Evolutionary conservation across 1,140 invertebrate species (phyloP), one percentile per base, ranked within the genome.

Genomic region (Lycorma delicatula): DNA sequence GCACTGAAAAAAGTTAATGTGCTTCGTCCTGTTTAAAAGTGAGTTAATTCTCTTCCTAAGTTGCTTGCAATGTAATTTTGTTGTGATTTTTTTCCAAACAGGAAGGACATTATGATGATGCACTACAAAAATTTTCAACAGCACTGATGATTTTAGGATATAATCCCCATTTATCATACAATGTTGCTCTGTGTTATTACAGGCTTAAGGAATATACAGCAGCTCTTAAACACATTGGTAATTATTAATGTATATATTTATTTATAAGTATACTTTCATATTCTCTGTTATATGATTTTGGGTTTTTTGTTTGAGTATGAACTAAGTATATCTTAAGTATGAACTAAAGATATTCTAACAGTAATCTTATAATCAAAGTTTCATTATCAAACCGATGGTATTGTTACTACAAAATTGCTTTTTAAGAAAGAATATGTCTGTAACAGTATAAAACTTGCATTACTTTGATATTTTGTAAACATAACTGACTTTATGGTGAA

Each of bases 181-280:
- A 97, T 70, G 86, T 97, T 57, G 95, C 96, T 0, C 74, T 99
- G 20, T 97, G 95, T 66, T 92, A 98, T 71, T 99, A 96, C 70
- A 85, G 85, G 68, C 71, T 97, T 27, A 96, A 96, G 72, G 93
- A 98, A 72, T 97, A 92, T 72, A 85, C 89, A 1, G 85, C 89
- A 64, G 89, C 95, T 3, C 72, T 94, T 5, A 95, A 93, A 73
- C 85, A 91, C 67, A 89, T 91, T 57, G 82, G 83, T 85, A 77
- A 65, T 41, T 51, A 16, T 29, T 47, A 1, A 29, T 52, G 1
- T 20, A 18, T 13, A 25, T 54, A n/a, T 44, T 28, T 25, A 31
- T 44, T 6, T 44, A 16, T 34, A 9, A 54, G 7, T 38, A 41
- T 4, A 54, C 6, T n/a, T n/a, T n/a, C n/a, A n/a, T n/a, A n/a